These are phyloP conservation scores for Netelia virgata DNA, from an alignment of 2,888 invertebrate genomes.

Conservation along the genomic window DNA sequence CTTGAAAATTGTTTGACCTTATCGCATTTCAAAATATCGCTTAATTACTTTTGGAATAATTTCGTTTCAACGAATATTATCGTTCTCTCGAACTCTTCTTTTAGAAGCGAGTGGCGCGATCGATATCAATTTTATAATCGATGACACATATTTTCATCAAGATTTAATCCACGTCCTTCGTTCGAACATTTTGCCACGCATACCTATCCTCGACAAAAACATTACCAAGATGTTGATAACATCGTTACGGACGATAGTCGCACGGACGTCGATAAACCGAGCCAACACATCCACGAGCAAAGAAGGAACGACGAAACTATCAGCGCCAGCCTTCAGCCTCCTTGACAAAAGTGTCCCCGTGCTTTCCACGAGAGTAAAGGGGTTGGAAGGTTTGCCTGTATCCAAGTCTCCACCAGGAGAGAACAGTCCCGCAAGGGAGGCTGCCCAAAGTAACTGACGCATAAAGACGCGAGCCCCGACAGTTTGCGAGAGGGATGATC, in stretches of 20 bases:
- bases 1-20: neutral
- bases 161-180: too few species aligned
- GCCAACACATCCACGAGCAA: neutral
- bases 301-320: neutral
- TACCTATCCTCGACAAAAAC: too few species aligned
- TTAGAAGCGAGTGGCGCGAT: too few species aligned
- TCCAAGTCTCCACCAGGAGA: neutral
- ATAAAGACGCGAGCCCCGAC: constrained; percentile 77
- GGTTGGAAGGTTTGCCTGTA: neutral
- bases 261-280: neutral
- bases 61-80: neutral
- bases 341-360: neutral
- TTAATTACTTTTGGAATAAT: neutral
- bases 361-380: too few species aligned
- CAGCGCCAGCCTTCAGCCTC: neutral
- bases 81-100: neutral
- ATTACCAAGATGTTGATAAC: neutral
- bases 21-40: neutral
- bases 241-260: neutral
- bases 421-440: constrained; percentile 18
- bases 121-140: too few species aligned
- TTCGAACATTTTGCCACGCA: too few species aligned
- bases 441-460: constrained; percentile 72
- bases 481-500: constrained; percentile 78
- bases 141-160: too few species aligned